Base-by-base conservation (phyloP, 2,113 vertebrate species). In the Dicaeum eximium region DNA sequence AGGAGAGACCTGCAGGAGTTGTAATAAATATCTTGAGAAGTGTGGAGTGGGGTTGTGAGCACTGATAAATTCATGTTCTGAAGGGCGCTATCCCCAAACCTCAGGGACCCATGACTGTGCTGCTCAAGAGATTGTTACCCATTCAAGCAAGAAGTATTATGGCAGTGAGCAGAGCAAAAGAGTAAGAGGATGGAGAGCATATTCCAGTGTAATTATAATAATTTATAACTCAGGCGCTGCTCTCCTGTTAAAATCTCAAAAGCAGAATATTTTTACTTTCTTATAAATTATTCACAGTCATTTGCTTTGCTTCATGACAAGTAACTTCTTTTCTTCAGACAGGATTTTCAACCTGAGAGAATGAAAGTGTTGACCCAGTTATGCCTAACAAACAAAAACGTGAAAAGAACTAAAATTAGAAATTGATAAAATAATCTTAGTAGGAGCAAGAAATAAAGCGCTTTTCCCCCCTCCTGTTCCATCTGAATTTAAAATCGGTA, bases 221-320 rank as follows among this genome's bases (percentile, higher is more conserved):
- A 96, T 95, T 96, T 85, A 96, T 97, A 93, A 96, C 80, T 94
- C 4, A 15, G 89, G 48, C n/a, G 88, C 92, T 94, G 71, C 94
- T 97, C 88, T 96, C 45, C 92, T 88, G 79, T 93, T 95, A 92
- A 95, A 94, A 83, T 97, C 93, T 96, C 93, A 80, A 94, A 95
- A 95, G 88, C 79, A 84, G 93, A 90, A 93, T 97, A 94, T 95
- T 96, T 96, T 96, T 96, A 84, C 88, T 95, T 96, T 83, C 95
- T 95, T 83, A 96, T 96, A 96, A 97, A 96, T 96, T 96, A 96
- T 97, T 96, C 95, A 97, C 56, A 91, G 77, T 57, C 82, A 45
- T 95, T 96, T 94, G 80, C 93, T 90, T 93, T 96, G 56, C 92
- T 92, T 88, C 75, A 2, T 95, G 94, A 95, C 94, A 96, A 96